These are phyloP conservation scores for Isichthys henryi DNA, from an alignment of 2,113 vertebrate genomes.

Conservation along the genomic window DNA sequence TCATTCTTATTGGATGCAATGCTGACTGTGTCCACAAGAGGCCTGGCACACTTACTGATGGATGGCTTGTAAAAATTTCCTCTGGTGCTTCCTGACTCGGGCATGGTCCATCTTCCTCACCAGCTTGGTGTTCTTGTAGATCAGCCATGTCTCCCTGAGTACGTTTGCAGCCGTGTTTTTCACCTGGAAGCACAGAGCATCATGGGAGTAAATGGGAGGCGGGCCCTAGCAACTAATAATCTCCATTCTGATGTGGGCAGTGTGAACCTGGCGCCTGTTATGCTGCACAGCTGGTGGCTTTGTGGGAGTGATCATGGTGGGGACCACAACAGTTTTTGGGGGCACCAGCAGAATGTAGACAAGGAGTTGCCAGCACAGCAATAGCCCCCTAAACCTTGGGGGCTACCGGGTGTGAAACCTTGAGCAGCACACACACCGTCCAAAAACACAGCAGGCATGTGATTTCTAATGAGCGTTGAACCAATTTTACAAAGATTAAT, in stretches of 20 bases:
- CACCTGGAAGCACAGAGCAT: conserved; percentile 67
- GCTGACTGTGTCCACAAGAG: not conserved
- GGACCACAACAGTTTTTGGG: not conserved
- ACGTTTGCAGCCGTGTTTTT: conserved; percentile 99
- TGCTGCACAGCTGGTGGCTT: not conserved
- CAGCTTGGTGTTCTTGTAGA: conserved; percentile 98
- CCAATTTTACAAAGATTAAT: not conserved
- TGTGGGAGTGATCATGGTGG: not conserved
- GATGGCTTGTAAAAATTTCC: conserved; percentile 99
- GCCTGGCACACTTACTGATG: conserved; percentile 85
- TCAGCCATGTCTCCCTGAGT: conserved; percentile 99
- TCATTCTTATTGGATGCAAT: not conserved
- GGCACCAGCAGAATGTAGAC: not conserved
- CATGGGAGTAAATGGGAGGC: conserved; percentile 17
- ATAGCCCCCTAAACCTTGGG: not conserved
- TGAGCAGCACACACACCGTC: not conserved
- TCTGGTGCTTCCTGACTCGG: conserved; percentile 97
- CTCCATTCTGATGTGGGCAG: not conserved
- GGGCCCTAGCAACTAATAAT: not conserved
- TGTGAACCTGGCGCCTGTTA: not conserved
- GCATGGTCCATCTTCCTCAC: conserved; percentile 98
- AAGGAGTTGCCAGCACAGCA: not conserved
- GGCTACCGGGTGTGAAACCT: not conserved
- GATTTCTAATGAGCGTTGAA: not conserved
- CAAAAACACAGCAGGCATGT: not conserved